These are phyloP conservation scores for Acrocephalus arundinaceus DNA, from an alignment of 2,113 vertebrate genomes.

Conservation along the genomic window DNA sequence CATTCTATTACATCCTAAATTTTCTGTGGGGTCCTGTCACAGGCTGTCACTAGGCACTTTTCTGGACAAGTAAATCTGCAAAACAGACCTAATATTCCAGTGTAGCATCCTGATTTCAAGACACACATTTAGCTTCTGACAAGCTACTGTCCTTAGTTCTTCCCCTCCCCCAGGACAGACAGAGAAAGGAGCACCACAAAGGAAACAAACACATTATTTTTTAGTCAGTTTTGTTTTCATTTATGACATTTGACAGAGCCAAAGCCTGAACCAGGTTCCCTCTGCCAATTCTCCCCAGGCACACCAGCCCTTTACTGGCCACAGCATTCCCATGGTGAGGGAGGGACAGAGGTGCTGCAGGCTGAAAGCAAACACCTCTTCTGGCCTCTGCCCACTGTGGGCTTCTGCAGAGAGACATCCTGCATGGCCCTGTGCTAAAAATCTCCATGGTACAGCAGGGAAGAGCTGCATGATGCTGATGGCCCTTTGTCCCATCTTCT, in stretches of 20 bases:
- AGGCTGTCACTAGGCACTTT: background rate
- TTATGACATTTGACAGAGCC: background rate
- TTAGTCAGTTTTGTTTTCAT: background rate
- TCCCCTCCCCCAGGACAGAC: background rate
- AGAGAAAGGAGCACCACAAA: background rate
- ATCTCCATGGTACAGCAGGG: background rate
- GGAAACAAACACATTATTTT: background rate
- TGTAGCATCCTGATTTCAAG: background rate
- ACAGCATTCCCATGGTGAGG: background rate
- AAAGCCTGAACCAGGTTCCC: background rate
- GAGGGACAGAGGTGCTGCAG: background rate
- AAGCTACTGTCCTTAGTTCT: background rate
- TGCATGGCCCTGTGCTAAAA: background rate
- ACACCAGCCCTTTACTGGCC: background rate
- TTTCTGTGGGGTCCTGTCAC: background rate
- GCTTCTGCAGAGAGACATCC: background rate
- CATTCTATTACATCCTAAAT: background rate
- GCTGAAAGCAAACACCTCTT: background rate
- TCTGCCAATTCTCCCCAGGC: background rate
- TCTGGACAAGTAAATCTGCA: background rate
- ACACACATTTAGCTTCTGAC: background rate
- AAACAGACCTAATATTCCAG: background rate
- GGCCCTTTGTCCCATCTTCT: background rate
- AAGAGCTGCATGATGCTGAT: background rate
- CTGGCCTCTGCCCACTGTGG: accelerated